Conservation (phyloP, 2,797 vertebrate species). For the Natrix natrix region DNA sequence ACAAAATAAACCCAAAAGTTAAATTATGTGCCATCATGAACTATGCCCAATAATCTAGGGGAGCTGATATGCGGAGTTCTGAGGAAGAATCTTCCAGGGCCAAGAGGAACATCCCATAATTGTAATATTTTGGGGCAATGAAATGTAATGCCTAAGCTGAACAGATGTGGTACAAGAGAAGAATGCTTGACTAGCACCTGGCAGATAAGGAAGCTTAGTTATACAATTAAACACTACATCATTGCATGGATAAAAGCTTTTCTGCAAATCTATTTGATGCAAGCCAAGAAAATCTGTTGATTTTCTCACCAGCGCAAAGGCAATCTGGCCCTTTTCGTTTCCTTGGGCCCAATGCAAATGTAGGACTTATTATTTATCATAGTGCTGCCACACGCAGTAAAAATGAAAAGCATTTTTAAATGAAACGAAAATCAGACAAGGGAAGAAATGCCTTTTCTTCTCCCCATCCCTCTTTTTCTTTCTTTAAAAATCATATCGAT, state of each 20-base stretch:
- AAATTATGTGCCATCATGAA: not conserved
- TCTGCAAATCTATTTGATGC: slow-evolving; percentile 32
- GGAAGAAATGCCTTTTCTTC: slow-evolving; percentile 53
- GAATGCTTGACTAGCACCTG: accelerated
- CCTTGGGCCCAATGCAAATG: not conserved
- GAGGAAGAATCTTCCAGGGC: not conserved
- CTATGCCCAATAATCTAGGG: not conserved
- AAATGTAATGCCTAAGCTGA: accelerated
- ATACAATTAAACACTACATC: not conserved
- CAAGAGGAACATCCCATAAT: not conserved
- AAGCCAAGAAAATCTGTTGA: slow-evolving; percentile 42
- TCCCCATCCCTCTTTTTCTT: slow-evolving; percentile 54
- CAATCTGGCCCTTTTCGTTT: slow-evolving; percentile 12
- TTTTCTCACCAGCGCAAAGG: slow-evolving; percentile 33
- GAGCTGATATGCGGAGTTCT: accelerated
- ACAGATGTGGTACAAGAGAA: not conserved
- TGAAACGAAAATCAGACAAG: slow-evolving; percentile 52
- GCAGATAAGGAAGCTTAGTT: not conserved
- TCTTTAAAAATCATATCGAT: slow-evolving; percentile 66
- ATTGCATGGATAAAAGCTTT: not conserved
- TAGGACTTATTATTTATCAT: slow-evolving; percentile 19
- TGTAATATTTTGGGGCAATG: accelerated
- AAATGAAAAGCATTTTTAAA: slow-evolving; percentile 40
- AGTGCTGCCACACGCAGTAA: slow-evolving; percentile 18
- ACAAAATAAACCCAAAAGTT: not conserved